Conservation (phyloP, 2,888 invertebrate species). For the Eupithecia subumbrata region DNA sequence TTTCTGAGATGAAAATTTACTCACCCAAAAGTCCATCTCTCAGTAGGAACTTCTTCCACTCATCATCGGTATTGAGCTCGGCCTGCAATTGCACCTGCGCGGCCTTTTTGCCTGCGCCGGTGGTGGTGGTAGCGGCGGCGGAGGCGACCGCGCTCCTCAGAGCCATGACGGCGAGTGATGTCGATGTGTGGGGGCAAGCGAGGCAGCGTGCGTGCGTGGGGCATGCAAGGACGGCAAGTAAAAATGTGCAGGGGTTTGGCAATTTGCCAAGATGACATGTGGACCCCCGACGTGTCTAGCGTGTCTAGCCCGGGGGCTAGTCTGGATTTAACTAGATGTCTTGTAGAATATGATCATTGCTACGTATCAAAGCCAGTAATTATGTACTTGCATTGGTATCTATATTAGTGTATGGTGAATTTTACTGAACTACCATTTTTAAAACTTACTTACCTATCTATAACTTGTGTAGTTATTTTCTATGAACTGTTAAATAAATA, state of each 20-base stretch:
- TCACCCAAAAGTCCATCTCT: conserved; percentile 90
- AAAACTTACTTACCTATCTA: no score
- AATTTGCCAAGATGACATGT: conserved; percentile 21
- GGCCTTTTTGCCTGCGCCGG: conserved; percentile 88
- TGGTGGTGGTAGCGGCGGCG: conserved; percentile 72
- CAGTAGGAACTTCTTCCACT: conserved; percentile 91
- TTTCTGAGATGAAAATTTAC: conserved; percentile 41
- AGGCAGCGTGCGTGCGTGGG: conserved; percentile 28
- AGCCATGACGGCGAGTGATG: conserved; percentile 63
- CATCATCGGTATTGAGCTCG: conserved; percentile 92
- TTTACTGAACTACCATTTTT: not conserved
- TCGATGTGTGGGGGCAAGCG: conserved; percentile 18
- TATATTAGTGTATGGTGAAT: not conserved
- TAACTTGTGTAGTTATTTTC: no score
- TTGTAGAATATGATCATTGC: not conserved
- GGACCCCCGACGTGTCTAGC: not conserved
- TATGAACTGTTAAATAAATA: no score
- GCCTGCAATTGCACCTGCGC: conserved; percentile 90
- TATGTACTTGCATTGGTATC: no score
- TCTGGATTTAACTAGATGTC: no score
- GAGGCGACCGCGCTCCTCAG: conserved; percentile 75
- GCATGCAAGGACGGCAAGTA: conserved; percentile 17
- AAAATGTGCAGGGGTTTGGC: conserved; percentile 29
- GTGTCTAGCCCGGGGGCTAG: not conserved
- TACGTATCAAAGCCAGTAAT: not conserved